These are phyloP conservation scores for Eupithecia pulchellata DNA, from an alignment of 2,888 invertebrate species.

Conservation along the genomic window DNA sequence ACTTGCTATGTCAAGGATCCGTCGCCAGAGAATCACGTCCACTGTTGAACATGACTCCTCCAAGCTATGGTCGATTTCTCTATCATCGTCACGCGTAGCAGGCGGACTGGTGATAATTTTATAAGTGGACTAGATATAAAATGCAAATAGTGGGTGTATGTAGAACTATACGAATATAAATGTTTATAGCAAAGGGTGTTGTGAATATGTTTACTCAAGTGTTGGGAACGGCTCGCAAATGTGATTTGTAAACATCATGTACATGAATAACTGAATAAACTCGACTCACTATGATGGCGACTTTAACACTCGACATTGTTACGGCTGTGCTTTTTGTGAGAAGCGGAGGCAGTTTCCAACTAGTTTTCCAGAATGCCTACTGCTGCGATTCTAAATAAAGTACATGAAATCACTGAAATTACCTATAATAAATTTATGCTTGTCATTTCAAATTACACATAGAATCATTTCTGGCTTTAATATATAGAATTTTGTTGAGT, in stretches of 20 bases:
- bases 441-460: too few species aligned
- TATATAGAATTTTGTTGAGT: too few species aligned
- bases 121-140: background rate
- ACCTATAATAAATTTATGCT: too few species aligned
- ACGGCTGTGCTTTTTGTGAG: background rate
- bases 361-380: background rate
- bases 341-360: background rate
- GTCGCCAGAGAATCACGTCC: background rate
- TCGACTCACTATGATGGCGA: background rate
- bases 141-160: background rate
- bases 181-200: background rate
- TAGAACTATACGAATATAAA: background rate
- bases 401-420: too few species aligned
- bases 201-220: slow-evolving; percentile 3
- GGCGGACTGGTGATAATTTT: background rate
- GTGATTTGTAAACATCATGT: slow-evolving; percentile 5
- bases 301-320: background rate
- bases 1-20: too few species aligned
- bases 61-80: background rate
- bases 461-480: too few species aligned
- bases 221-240: slow-evolving; percentile 4
- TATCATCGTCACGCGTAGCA: background rate
- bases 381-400: too few species aligned
- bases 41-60: background rate
- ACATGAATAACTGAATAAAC: background rate